Percentiles rank a stretch among this genome's conserved stretches.
Conservation (phyloP, 2,113 vertebrate genomes). For the Setophaga kirtlandii region DNA sequence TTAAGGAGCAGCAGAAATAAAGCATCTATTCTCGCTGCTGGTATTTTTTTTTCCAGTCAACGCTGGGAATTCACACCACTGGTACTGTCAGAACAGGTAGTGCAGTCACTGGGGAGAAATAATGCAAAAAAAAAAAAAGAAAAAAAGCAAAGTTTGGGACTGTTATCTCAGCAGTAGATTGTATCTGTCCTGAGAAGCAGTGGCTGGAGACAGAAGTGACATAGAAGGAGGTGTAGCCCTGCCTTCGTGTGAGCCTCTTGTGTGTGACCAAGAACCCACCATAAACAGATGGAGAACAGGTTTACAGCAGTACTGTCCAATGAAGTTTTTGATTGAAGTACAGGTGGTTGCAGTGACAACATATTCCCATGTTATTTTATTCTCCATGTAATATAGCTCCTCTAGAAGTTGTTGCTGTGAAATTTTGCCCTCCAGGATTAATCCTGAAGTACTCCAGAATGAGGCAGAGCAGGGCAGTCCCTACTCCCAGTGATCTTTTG, state of each 20-base stretch:
- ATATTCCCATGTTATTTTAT: background rate
- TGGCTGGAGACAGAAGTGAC: background rate
- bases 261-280: fast-evolving
- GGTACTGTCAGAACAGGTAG: background rate
- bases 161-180: background rate
- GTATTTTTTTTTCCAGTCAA: background rate
- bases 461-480: background rate
- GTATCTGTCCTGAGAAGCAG: background rate
- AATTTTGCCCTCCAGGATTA: background rate
- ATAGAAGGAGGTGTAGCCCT: background rate
- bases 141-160: background rate
- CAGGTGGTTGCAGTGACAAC: background rate
- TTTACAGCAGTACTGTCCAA: background rate
- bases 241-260: background rate
- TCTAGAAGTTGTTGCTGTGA: background rate
- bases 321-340: background rate
- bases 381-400: background rate
- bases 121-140: background rate
- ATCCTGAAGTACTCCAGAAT: background rate
- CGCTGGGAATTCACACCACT: background rate
- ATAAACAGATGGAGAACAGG: background rate
- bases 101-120: background rate
- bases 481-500: fast-evolving
- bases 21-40: background rate
- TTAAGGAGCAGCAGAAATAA: background rate